Conservation (phyloP, 2,888 invertebrate genomes). For the Drosophila prostipennis region DNA sequence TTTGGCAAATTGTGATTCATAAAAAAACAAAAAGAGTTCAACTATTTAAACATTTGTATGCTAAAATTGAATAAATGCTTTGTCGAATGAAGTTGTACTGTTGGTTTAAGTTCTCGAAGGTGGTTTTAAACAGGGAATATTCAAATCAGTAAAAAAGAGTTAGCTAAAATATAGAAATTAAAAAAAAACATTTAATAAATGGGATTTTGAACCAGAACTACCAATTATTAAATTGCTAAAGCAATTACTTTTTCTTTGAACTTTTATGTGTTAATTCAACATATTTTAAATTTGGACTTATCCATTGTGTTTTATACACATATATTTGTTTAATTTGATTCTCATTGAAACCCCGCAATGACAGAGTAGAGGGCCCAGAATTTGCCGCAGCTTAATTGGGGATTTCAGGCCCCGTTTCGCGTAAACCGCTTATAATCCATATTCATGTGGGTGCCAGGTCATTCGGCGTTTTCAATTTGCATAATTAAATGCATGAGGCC, state of each 20-base stretch:
- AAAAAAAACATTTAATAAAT: background rate
- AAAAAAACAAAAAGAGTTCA: constrained; percentile 50
- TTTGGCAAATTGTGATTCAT: constrained; percentile 66
- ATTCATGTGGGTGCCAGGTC: constrained; percentile 43
- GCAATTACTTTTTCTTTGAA: background rate
- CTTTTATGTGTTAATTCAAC: background rate
- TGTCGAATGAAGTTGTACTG: constrained; percentile 2
- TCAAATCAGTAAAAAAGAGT: background rate
- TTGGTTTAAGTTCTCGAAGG: background rate
- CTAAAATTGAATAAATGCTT: constrained; percentile 14
- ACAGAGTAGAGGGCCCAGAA: background rate
- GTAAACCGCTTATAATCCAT: constrained; percentile 68
- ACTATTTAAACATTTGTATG: constrained; percentile 5
- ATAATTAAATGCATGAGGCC: constrained; percentile 68
- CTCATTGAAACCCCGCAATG: background rate
- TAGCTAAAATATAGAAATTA: too few relatives aligned
- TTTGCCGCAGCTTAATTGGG: constrained; percentile 68
- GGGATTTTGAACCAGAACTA: background rate
- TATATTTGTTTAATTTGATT: background rate
- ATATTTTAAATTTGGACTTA: background rate
- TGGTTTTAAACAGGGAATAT: too few relatives aligned
- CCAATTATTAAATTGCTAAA: background rate
- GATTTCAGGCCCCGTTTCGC: constrained; percentile 50
- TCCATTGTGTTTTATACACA: background rate
- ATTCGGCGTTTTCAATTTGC: constrained; percentile 73